Percentiles rank a stretch among this genome's conserved stretches.
phyloP scores from a whole-genome alignment of 92 coral and sea anemone species.

The Ricordea florida region DNA sequence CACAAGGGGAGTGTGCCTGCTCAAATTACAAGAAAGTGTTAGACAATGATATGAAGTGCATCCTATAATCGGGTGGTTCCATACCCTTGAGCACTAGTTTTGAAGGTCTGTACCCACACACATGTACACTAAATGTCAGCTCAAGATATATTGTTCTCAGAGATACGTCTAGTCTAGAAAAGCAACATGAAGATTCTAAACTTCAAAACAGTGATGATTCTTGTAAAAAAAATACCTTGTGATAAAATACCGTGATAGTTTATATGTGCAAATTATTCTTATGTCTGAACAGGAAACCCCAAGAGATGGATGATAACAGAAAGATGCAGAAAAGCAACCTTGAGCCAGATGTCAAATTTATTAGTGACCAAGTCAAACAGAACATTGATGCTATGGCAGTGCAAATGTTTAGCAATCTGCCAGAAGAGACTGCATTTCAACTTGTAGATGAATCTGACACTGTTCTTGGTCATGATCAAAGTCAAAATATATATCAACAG shows the following conservation, averaged over 20 bases:
- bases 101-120: no score
- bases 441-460: neutral
- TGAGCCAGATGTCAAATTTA: constrained; percentile 24
- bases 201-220: neutral
- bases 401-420: constrained; percentile 51
- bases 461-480: constrained; percentile 3
- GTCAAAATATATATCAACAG: constrained; percentile 18
- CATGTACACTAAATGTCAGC: no score
- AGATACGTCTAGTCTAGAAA: no score
- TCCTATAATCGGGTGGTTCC: no score
- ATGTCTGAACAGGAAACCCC: constrained; percentile 51
- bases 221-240: neutral
- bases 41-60: no score
- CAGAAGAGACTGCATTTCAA: constrained; percentile 52
- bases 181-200: neutral
- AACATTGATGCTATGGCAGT: constrained; percentile 29
- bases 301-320: constrained; percentile 54
- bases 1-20: no score
- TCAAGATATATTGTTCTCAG: no score
- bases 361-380: constrained; percentile 27
- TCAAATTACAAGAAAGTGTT: no score
- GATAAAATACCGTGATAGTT: neutral
- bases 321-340: constrained; percentile 54
- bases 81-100: no score
- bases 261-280: neutral